Evolutionary conservation across 2,888 invertebrate genomes (phyloP).

Genomic region (Leptopterna dolabrata): DNA sequence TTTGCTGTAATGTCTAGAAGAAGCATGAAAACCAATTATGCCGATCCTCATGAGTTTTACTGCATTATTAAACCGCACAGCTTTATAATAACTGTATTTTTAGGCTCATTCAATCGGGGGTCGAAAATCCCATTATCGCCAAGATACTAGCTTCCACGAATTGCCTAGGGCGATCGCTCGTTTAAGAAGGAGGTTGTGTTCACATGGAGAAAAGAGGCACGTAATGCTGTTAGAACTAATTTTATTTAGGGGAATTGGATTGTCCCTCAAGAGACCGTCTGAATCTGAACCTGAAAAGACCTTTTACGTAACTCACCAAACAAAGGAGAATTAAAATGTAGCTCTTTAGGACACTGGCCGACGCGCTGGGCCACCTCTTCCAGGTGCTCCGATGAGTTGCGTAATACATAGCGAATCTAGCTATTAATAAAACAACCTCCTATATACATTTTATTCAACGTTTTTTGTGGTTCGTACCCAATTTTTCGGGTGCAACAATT

Average conservation of each 20-base stretch:
- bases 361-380: not conserved
- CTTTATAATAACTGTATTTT: not conserved
- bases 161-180: not conserved
- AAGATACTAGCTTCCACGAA: not conserved
- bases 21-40: too few relatives aligned
- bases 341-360: not conserved
- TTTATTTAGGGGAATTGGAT: constrained; percentile 40
- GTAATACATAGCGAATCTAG: too few relatives aligned
- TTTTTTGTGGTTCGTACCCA: too few relatives aligned
- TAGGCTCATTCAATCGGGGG: not conserved
- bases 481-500: too few relatives aligned
- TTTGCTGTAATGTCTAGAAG: too few relatives aligned
- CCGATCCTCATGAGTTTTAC: not conserved
- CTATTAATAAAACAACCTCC: too few relatives aligned
- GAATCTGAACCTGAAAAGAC: constrained; percentile 41
- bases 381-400: too few relatives aligned
- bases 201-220: constrained; percentile 5
- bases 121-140: not conserved
- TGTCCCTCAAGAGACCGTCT: not conserved
- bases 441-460: too few relatives aligned
- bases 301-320: constrained; percentile 24
- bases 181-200: not conserved
- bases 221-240: constrained; percentile 43
- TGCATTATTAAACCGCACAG: not conserved
- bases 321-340: not conserved